A percentile compares a stretch with the other conserved stretches of the same genome.
Conservation (phyloP, 2,888 invertebrate genomes). For the Chloroclystis v-ata region DNA sequence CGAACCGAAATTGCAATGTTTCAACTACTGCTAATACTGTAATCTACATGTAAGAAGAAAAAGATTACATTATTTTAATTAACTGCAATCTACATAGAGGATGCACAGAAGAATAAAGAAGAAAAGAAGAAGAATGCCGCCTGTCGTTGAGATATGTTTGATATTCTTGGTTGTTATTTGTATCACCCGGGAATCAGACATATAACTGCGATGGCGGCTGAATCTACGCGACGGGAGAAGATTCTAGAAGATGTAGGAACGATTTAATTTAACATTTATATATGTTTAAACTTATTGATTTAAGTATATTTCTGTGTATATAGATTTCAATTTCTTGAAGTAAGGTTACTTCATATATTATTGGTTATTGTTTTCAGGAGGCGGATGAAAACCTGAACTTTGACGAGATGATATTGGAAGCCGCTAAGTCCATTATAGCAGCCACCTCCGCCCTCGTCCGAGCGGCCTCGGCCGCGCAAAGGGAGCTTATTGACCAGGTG, state of each 20-base stretch:
- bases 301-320: no score
- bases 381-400: conserved; percentile 96
- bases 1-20: no score
- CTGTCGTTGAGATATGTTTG: conserved; percentile 98
- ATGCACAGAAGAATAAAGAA: conserved; percentile 19
- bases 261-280: no score
- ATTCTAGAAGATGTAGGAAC: conserved; percentile 15
- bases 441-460: conserved; percentile 98
- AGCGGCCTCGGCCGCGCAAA: conserved; percentile 97
- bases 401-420: conserved; percentile 99
- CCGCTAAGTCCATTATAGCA: conserved; percentile 97
- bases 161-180: conserved; percentile 99
- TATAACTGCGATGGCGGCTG: conserved; percentile 87
- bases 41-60: no score
- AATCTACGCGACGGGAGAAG: conserved; percentile 17
- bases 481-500: conserved; percentile 92
- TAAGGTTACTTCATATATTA: no score
- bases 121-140: conserved; percentile 33
- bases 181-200: conserved; percentile 99
- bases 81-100: no score
- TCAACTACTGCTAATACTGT: no score
- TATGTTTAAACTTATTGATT: no score
- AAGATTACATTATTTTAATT: no score
- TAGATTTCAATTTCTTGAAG: no score
- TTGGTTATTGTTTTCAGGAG: conserved; percentile 79